Percentiles rank a stretch among this genome's conserved stretches.
These are phyloP conservation scores for Pleuronectes platessa DNA, from an alignment of 2,113 vertebrate genomes.

Conservation along the genomic window DNA sequence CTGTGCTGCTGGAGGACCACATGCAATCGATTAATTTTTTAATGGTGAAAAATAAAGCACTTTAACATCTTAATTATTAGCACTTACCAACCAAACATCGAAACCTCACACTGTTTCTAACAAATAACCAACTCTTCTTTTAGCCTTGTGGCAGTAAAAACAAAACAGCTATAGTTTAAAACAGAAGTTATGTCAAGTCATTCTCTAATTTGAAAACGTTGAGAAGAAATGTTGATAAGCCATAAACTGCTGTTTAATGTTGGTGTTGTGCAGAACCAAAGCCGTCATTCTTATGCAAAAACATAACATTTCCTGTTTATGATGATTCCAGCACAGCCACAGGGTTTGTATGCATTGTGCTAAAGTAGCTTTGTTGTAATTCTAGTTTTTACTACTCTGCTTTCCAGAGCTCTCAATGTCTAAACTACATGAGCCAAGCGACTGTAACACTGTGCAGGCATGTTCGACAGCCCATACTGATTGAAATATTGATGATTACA, in stretches of 20 bases:
- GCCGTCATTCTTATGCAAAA: constrained; percentile 26
- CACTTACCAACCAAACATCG: neutral
- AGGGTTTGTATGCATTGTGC: constrained; percentile 15
- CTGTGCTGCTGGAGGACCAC: neutral
- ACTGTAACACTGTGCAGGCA: neutral
- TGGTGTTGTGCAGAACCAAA: constrained; percentile 16
- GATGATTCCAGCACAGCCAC: constrained; percentile 21
- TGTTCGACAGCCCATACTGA: neutral
- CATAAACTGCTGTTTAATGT: constrained; percentile 11
- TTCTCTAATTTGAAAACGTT: constrained; percentile 1
- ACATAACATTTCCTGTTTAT: constrained; percentile 21
- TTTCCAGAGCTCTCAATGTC: constrained; percentile 22
- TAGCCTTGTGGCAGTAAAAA: neutral
- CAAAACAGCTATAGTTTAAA: neutral
- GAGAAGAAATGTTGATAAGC: constrained; percentile 11
- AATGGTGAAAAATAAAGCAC: neutral
- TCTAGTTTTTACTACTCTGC: constrained; percentile 14
- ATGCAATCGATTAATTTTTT: neutral
- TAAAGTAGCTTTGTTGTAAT: constrained; percentile 30
- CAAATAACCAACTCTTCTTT: neutral
- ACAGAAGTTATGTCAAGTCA: too few relatives aligned
- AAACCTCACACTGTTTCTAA: neutral
- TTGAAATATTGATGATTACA: constrained; percentile 8
- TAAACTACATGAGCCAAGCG: constrained; percentile 15
- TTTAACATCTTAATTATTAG: neutral